Base-by-base conservation (phyloP, 2,113 vertebrate genomes). In the Pseudopodoces humilis region DNA sequence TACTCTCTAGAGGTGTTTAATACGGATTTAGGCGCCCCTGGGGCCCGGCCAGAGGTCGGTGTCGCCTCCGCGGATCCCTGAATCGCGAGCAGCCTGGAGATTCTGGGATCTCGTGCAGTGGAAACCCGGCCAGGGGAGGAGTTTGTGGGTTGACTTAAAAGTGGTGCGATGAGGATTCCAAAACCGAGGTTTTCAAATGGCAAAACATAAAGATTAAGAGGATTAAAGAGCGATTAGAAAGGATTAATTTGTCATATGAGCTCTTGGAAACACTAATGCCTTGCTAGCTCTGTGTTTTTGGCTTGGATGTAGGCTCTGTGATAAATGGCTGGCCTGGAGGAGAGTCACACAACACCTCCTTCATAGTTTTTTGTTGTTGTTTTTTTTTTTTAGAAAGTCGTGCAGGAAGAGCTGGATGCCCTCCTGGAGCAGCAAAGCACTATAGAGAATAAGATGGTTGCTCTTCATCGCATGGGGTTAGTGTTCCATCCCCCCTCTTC, bases 401-500 rank as follows among this genome's bases (percentile, higher is more conserved):
- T 99, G 39, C 98, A 98, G 62, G 97, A 91, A 94, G 98, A 99
- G 95, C 96, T 99, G 82, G 98, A 99, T 81, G 95, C 96, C 50
- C 98, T 99, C 71, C 95, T 99, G 93, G 98, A 98, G 15, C 98
- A 99, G 84, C 98, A 99, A 76, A 98, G 97, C 65, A 95, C 96
- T 35, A 98, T 99, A 80, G 98, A 99, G 95, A 98, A 97, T 84
- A 99, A 99, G 97, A 99, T 99, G 99, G 94, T 98, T 55, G 96
- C 98, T 10, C 97, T 99, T 33, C 99, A 99, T 79, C 98, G 99
- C 79, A 99, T 99, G 98, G 99, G 99, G 99, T 99, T 33, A 67
- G 78, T 81, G 52, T 27, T 67, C 28, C 41, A 65, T 4, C 6
- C 19, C 2, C 4, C 9, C 10, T 10, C 19, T 44, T 59, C 41